A percentile compares a stretch with the other conserved stretches of the same genome.
These are phyloP conservation scores for Notechis scutatus DNA, from an alignment of 2,113 vertebrate genomes.

Conservation along the genomic window DNA sequence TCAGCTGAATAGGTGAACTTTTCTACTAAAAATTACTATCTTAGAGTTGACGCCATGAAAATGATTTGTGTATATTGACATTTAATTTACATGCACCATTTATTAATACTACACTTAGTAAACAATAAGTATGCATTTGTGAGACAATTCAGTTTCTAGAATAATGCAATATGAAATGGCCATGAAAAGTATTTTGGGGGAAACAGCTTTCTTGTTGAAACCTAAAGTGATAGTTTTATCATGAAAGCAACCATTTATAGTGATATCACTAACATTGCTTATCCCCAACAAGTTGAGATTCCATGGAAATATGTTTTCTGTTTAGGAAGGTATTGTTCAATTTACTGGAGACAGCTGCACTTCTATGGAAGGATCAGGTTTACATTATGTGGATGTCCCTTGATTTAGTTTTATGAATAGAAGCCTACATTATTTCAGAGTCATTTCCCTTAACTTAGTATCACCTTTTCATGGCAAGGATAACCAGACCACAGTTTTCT, in stretches of 20 bases:
- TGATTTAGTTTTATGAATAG: not conserved
- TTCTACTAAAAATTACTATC: not conserved
- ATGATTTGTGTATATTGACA: not conserved
- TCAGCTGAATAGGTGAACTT: not conserved
- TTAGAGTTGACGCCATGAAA: not conserved
- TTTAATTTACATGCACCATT: not conserved
- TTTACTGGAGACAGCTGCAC: not conserved
- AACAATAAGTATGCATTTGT: not conserved
- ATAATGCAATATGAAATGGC: not conserved
- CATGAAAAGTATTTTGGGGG: not conserved
- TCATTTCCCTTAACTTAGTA: not conserved
- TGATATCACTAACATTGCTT: not conserved
- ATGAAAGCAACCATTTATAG: not conserved
- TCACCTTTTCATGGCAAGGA: not conserved
- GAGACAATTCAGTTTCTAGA: not conserved
- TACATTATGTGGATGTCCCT: not conserved
- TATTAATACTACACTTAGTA: not conserved
- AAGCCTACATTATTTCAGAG: not conserved
- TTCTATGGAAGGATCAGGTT: not conserved
- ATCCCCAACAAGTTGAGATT: not conserved
- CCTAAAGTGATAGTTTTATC: not conserved
- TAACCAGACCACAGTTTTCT: not conserved
- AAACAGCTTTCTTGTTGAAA: not conserved
- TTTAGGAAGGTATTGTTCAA: not conserved
- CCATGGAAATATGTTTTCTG: not conserved